Evolutionary conservation across 2,888 invertebrate species (phyloP), one percentile per base, ranked within the genome.

Genomic region (Caenorhabditis sp.): DNA sequence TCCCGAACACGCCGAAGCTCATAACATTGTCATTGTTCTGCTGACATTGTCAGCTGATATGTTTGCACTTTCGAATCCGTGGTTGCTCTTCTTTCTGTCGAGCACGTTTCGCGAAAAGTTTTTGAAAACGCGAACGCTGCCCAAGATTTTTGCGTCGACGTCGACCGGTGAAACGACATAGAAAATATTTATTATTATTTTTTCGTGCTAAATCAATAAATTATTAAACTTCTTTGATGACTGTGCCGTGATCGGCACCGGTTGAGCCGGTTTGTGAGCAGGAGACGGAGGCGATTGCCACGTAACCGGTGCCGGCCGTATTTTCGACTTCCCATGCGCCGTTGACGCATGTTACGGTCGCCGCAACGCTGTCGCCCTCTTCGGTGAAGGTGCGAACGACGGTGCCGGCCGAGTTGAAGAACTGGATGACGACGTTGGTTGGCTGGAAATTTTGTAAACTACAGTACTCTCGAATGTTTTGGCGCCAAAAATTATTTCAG

Each of bases 51-150:
- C 72, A 1, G 78, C 78, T 23, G 78, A 78, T 54, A 58, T 69
- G 14, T 69, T 78, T 26, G 78, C 78, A 27, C 64, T 78, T 12
- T 78, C 69, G 12, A 78, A 78, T 43, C 78, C 78, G 2, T 78
- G 76, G 76, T 72, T 78, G 8, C 65, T 78, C 3, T 64, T 78
- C 23, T 62, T 65, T 49, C 67, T 78, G 19, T 78, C 78, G 37
- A 65, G 62, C 49, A 69, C 66, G n/a, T 73, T 73, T 51, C 66
- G 73, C 10, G 58, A 60, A 1, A 68, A 73, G 31, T 73, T 73
- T 27, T 57, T 69, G 23, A 64, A 64, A 21, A 60, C 64, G 5
- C 43, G 68, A 4, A 64, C 50, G 23, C 58, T 73, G 8, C 53
- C 27, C 21, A 58, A 55, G n/a, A 67, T 73, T 19, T 73, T 74